phyloP scores from a whole-genome alignment of 2,797 vertebrate species.

The Pelochelys cantorii region DNA sequence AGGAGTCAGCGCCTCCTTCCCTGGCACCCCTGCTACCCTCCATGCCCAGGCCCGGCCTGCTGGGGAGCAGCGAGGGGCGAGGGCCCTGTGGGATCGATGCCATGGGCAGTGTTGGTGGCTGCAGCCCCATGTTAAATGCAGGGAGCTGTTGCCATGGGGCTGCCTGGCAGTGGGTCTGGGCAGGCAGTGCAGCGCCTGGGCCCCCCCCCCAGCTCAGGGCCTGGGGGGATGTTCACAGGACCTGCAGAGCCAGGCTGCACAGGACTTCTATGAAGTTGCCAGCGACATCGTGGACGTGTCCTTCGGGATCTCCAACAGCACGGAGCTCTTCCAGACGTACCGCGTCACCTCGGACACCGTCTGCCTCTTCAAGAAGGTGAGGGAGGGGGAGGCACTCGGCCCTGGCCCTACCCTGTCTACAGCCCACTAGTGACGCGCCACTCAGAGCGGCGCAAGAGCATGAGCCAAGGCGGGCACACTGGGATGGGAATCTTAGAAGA shows the following conservation, averaged over 20 bases:
- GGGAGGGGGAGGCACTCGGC: not conserved
- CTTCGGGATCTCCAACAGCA: constrained; percentile 83
- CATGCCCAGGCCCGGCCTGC: not conserved
- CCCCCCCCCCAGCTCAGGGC: too few species aligned
- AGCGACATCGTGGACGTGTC: constrained; percentile 76
- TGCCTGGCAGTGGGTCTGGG: not conserved
- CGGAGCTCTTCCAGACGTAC: constrained; percentile 86
- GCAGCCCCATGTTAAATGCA: not conserved
- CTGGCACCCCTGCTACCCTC: not conserved
- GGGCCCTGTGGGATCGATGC: too few species aligned
- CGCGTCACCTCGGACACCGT: constrained; percentile 80
- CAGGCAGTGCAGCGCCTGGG: not conserved
- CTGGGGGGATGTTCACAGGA: constrained; percentile 70
- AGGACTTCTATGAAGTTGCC: constrained; percentile 79
- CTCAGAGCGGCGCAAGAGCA: not conserved
- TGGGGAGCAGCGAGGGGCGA: too few species aligned
- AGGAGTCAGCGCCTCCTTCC: not conserved
- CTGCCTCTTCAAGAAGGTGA: constrained; percentile 93
- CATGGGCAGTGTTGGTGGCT: too few species aligned
- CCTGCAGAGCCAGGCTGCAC: constrained; percentile 77
- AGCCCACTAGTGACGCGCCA: not conserved
- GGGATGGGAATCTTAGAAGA: too few species aligned
- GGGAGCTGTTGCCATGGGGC: not conserved
- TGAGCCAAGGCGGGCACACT: not conserved
- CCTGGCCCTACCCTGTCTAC: fast-evolving